phyloP scores from a whole-genome alignment of 2,888 invertebrate species.

The Acrocera orbiculus region DNA sequence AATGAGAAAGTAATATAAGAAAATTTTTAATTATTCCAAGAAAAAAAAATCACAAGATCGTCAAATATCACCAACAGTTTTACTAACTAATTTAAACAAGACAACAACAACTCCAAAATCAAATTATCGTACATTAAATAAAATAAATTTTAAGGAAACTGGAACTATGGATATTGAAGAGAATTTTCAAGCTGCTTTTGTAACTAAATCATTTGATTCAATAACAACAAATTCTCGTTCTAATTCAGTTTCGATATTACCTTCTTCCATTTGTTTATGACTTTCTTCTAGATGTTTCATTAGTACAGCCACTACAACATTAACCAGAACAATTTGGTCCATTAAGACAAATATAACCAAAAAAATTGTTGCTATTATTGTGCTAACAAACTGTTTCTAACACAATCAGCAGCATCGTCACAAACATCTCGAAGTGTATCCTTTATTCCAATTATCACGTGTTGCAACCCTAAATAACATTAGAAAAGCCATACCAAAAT shows the following conservation, averaged over 20 bases:
- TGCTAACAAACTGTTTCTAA: slow-evolving; percentile 94
- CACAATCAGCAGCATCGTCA: slow-evolving; percentile 76
- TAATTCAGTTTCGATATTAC: slow-evolving; percentile 79
- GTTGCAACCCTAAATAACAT: slow-evolving; percentile 98
- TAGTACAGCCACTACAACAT: slow-evolving; percentile 96
- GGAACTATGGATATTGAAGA: slow-evolving; percentile 23
- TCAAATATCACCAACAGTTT: no score
- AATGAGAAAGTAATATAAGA: no score
- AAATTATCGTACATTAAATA: no score
- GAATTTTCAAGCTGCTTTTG: slow-evolving; percentile 26
- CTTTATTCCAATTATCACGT: slow-evolving; percentile 99
- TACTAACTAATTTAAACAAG: no score
- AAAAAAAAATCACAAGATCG: no score
- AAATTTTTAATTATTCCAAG: no score
- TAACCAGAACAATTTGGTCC: slow-evolving; percentile 99
- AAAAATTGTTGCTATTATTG: slow-evolving; percentile 97
- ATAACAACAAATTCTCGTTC: slow-evolving; percentile 60
- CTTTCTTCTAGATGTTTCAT: slow-evolving; percentile 99
- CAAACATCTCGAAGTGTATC: slow-evolving; percentile 92
- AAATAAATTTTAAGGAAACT: background rate
- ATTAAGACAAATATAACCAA: slow-evolving; percentile 99
- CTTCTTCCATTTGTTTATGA: slow-evolving; percentile 77
- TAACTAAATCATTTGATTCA: slow-evolving; percentile 22
- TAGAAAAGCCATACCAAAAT: slow-evolving; percentile 98
- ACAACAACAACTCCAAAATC: no score